A percentile compares a stretch with the other conserved stretches of the same genome.
Conservation (phyloP, 2,888 invertebrate species). For the Napeogenes sylphis region DNA sequence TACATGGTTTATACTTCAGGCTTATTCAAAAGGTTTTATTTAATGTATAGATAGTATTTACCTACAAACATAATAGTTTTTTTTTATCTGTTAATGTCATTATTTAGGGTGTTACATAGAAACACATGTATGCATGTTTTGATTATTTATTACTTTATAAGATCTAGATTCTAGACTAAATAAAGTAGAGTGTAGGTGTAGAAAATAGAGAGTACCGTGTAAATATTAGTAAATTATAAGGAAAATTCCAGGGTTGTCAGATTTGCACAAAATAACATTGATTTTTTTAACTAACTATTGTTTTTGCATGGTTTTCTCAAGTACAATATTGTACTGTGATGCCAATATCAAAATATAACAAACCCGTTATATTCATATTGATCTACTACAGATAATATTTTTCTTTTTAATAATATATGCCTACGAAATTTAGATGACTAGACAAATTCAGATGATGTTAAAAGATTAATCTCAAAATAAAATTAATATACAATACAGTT, state of each 20-base stretch:
- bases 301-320: constrained; percentile 2
- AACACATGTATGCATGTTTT: constrained; percentile 2
- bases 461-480: no score
- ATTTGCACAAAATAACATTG: not conserved
- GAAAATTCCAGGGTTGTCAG: not conserved
- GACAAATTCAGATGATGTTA: no score
- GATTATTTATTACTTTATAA: not conserved
- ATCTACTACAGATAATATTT: no score
- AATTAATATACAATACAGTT: no score
- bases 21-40: not conserved
- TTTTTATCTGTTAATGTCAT: not conserved
- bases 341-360: no score
- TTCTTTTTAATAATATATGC: no score
- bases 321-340: no score
- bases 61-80: not conserved
- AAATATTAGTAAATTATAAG: not conserved
- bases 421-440: no score
- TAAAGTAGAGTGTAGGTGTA: not conserved
- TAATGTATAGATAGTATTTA: not conserved
- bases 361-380: no score
- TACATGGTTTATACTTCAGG: not conserved
- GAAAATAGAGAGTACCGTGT: not conserved
- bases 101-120: not conserved
- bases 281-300: not conserved
- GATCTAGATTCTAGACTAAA: not conserved